phyloP scores from a whole-genome alignment of 2,797 vertebrate genomes.

The Myripristis jacobus region DNA sequence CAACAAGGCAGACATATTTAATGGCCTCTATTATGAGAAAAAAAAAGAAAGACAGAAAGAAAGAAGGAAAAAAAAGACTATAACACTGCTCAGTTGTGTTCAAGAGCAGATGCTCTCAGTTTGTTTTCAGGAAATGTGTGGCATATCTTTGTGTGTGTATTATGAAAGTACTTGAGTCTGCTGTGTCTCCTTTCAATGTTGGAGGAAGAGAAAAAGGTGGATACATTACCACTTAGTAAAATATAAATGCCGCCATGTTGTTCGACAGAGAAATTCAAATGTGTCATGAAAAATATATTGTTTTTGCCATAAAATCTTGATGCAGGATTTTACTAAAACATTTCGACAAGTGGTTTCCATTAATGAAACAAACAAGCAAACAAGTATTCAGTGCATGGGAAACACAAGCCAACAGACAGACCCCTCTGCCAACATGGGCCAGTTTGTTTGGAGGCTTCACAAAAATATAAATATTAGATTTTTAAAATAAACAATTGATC shows the following conservation, averaged over 20 bases:
- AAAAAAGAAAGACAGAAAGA: slow-evolving; percentile 13
- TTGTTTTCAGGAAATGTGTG: slow-evolving; percentile 72
- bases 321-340: slow-evolving; percentile 85
- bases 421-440: slow-evolving; percentile 79
- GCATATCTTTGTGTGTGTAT: slow-evolving; percentile 46
- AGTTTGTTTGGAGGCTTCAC: slow-evolving; percentile 80
- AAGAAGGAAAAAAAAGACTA: slow-evolving; percentile 13
- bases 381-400: slow-evolving; percentile 71
- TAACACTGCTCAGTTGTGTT: slow-evolving; percentile 32
- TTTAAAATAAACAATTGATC: slow-evolving; percentile 84
- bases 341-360: slow-evolving; percentile 83
- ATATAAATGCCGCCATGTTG: slow-evolving; percentile 85
- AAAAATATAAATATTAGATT: slow-evolving; percentile 84
- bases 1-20: slow-evolving; percentile 52
- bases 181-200: slow-evolving; percentile 72
- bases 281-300: slow-evolving; percentile 87
- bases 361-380: slow-evolving; percentile 87
- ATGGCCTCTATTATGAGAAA: slow-evolving; percentile 61
- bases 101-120: slow-evolving; percentile 60
- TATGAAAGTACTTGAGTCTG: slow-evolving; percentile 47
- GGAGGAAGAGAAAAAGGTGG: slow-evolving; percentile 77
- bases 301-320: slow-evolving; percentile 86
- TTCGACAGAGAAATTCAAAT: slow-evolving; percentile 86
- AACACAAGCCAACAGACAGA: slow-evolving; percentile 78
- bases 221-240: slow-evolving; percentile 82